phyloP scores from a whole-genome alignment of 2,888 invertebrate genomes.

The Archips crataeganus region DNA sequence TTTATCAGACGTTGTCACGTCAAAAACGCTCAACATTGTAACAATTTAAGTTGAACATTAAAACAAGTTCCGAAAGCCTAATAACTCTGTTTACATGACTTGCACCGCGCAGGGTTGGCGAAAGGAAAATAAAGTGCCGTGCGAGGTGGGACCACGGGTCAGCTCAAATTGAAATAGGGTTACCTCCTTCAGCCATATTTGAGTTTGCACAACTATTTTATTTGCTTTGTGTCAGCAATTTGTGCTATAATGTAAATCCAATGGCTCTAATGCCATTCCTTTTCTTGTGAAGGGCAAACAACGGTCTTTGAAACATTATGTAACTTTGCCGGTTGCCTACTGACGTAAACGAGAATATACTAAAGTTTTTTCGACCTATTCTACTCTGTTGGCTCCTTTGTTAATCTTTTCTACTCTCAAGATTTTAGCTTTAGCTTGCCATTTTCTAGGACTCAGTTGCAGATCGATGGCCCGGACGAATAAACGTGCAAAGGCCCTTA shows the following conservation, averaged over 20 bases:
- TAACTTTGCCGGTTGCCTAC: constrained; percentile 9
- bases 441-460: constrained; percentile 29
- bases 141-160: constrained; percentile 57
- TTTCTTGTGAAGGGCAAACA: constrained; percentile 19
- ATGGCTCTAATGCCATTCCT: constrained; percentile 24
- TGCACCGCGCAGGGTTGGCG: constrained; percentile 52
- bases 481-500: no score
- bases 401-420: not conserved
- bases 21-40: no score
- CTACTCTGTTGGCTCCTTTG: not conserved
- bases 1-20: no score
- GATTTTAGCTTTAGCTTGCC: constrained; percentile 7
- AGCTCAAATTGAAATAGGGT: constrained; percentile 70
- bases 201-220: constrained; percentile 39
- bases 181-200: constrained; percentile 54
- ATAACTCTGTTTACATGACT: constrained; percentile 39
- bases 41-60: not conserved
- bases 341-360: not conserved
- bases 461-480: no score
- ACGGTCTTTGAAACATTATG: constrained; percentile 23
- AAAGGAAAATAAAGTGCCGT: constrained; percentile 65
- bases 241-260: constrained; percentile 37
- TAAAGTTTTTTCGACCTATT: not conserved
- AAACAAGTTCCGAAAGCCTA: not conserved
- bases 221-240: constrained; percentile 40